These are phyloP conservation scores for Seira musarum DNA, from an alignment of 2,888 invertebrate species.

Conservation along the genomic window DNA sequence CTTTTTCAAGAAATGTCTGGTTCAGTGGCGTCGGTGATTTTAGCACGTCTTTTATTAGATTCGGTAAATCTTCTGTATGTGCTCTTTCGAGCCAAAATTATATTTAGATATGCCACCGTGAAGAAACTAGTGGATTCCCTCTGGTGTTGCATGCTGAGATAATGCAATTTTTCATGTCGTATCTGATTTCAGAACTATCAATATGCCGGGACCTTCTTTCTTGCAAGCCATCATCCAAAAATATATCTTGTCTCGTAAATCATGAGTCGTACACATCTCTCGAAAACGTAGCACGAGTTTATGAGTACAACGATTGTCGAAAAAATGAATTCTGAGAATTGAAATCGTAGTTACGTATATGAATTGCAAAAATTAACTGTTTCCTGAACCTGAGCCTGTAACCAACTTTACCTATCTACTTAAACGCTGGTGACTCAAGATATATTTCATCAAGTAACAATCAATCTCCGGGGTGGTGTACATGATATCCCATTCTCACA, in stretches of 20 bases:
- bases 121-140: not conserved
- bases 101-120: not conserved
- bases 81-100: not conserved
- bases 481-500: slow-evolving; percentile 19
- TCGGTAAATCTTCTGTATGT: too few species aligned
- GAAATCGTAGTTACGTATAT: slow-evolving; percentile 5
- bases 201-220: not conserved
- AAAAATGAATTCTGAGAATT: not conserved
- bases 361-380: slow-evolving; percentile 9
- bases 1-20: not conserved
- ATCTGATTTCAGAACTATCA: slow-evolving; percentile 1
- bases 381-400: not conserved
- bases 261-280: not conserved
- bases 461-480: slow-evolving; percentile 12
- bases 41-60: not conserved
- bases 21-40: not conserved
- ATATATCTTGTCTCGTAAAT: not conserved
- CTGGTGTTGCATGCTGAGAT: not conserved
- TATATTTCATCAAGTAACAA: slow-evolving; percentile 2
- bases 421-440: too few species aligned
- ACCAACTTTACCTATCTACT: too few species aligned
- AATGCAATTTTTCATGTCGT: slow-evolving; percentile 7
- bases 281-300: not conserved
- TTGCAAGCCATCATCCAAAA: not conserved
- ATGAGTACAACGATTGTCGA: not conserved